Evolutionary conservation across 2,113 vertebrate genomes (phyloP).

Genomic region (Ailuropoda melanoleuca): DNA sequence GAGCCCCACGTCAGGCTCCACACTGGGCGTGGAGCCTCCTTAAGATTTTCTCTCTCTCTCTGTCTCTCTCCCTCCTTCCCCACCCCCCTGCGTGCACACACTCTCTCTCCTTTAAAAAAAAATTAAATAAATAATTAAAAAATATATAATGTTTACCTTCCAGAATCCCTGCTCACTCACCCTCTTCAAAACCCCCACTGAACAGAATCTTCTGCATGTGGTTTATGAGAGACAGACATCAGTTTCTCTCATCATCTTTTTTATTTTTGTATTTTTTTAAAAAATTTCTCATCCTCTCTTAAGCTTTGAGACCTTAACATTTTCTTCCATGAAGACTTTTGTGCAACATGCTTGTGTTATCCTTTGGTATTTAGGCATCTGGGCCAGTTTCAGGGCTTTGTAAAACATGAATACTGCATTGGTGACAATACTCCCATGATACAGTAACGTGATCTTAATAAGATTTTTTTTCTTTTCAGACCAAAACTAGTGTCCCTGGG

Average conservation of each 20-base stretch:
- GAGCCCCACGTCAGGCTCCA: not conserved
- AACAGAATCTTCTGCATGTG: not conserved
- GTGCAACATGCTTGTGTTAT: not conserved
- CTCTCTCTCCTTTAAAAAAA: not conserved
- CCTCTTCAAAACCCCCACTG: not conserved
- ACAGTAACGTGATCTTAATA: not conserved
- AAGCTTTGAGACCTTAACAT: not conserved
- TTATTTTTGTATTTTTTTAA: not conserved
- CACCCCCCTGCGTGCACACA: not conserved
- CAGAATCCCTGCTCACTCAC: not conserved
- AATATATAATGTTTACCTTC: not conserved
- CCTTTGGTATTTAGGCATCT: not conserved
- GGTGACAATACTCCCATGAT: not conserved
- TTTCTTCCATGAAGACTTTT: not conserved
- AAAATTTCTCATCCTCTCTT: not conserved
- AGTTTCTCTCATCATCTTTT: not conserved
- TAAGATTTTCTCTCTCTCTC: not conserved
- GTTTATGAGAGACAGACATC: not conserved
- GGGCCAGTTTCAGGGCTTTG: not conserved
- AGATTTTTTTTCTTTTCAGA: slow-evolving; percentile 68
- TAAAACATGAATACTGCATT: not conserved
- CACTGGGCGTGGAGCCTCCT: not conserved
- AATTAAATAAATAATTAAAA: no score
- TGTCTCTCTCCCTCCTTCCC: no score
- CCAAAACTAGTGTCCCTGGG: slow-evolving; percentile 60